phyloP scores from a whole-genome alignment of 2,797 vertebrate species.

The Hypotaenidia okinawae region DNA sequence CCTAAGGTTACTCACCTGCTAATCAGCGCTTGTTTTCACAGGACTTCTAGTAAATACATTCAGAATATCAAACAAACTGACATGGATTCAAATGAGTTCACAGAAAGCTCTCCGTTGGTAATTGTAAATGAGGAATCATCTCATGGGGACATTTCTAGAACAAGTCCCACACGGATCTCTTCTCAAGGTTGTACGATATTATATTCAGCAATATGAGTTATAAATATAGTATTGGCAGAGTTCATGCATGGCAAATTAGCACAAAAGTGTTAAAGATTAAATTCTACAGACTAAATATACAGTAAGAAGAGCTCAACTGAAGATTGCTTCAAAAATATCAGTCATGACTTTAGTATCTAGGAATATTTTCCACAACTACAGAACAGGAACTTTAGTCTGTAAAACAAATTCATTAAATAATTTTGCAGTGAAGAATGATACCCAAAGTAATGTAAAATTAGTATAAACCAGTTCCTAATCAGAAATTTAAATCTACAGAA shows the following conservation, averaged over 20 bases:
- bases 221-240: constrained; percentile 9
- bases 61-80: neutral
- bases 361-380: neutral
- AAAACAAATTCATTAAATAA: neutral
- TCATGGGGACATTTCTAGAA: constrained; percentile 27
- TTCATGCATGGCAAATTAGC: neutral
- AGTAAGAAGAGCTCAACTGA: neutral
- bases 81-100: neutral
- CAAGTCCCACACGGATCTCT: neutral
- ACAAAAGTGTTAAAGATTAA: neutral
- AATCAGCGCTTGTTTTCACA: neutral
- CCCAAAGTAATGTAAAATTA: neutral
- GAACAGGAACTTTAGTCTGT: neutral
- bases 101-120: neutral
- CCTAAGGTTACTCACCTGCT: neutral
- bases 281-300: neutral
- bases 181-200: constrained; percentile 27
- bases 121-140: neutral
- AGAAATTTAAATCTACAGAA: neutral
- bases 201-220: neutral
- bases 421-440: neutral
- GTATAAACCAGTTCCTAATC: neutral
- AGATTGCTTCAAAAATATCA: neutral
- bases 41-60: neutral
- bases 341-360: neutral